These are phyloP conservation scores for Lochmaea crataegi DNA, from an alignment of 2,888 invertebrate genomes.

Conservation along the genomic window DNA sequence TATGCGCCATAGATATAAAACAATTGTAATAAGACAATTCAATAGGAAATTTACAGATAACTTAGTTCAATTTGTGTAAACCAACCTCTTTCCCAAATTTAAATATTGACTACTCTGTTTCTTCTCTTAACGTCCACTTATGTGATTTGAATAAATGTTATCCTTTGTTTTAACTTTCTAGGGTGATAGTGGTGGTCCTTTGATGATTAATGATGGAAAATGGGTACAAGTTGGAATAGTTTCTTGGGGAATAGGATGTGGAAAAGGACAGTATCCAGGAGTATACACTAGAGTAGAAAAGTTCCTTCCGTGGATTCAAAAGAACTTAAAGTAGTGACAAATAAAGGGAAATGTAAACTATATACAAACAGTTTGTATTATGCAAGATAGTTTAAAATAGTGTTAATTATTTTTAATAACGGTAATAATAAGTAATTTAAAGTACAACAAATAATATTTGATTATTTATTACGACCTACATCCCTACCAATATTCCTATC, in stretches of 20 bases:
- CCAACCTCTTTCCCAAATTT: no score
- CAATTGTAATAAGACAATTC: no score
- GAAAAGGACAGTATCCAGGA: slow-evolving; percentile 91
- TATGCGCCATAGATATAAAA: no score
- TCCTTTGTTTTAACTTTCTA: slow-evolving; percentile 60
- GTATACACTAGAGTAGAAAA: slow-evolving; percentile 88
- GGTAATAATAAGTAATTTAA: slow-evolving; percentile 3
- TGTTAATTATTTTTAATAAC: neutral
- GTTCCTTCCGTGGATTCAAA: slow-evolving; percentile 87
- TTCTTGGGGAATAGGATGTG: slow-evolving; percentile 93
- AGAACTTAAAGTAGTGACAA: slow-evolving; percentile 74
- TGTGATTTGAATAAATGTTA: no score
- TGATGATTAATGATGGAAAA: slow-evolving; percentile 81
- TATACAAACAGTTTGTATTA: neutral
- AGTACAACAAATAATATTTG: neutral
- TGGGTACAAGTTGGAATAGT: slow-evolving; percentile 91
- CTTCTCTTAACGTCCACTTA: no score
- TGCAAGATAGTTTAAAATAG: slow-evolving; percentile 1
- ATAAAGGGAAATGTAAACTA: neutral
- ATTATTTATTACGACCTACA: neutral
- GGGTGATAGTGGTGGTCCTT: slow-evolving; percentile 91
- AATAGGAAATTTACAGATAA: no score
- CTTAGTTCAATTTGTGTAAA: no score
- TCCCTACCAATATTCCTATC: neutral
- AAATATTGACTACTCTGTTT: no score